A percentile compares a stretch with the other conserved stretches of the same genome.
These are phyloP conservation scores for Nebria brevicollis DNA, from an alignment of 2,888 invertebrate species.

Conservation along the genomic window DNA sequence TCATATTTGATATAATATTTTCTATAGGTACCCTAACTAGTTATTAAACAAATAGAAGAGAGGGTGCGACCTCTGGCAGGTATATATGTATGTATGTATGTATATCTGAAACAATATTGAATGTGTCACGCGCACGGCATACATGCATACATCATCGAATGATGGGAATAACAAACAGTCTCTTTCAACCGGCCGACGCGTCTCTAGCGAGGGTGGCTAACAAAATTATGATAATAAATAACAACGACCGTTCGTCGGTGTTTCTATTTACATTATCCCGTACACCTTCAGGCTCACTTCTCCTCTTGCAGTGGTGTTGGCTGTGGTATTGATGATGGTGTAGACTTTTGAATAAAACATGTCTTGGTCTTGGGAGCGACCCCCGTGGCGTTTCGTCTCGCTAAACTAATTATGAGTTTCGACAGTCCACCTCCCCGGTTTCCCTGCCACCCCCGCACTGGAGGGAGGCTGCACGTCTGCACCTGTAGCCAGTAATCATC, in stretches of 20 bases:
- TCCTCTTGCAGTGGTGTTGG: no score
- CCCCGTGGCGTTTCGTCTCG: constrained; percentile 42
- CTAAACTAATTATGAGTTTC: constrained; percentile 43
- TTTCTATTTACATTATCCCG: constrained; percentile 16
- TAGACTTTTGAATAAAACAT: constrained; percentile 45
- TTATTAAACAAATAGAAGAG: no score
- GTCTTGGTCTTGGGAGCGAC: constrained; percentile 30
- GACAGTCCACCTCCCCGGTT: background rate
- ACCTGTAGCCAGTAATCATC: constrained; percentile 25
- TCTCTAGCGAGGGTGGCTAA: constrained; percentile 13
- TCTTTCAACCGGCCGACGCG: no score
- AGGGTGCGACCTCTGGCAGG: no score
- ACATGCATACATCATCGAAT: no score
- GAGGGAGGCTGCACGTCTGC: constrained; percentile 12
- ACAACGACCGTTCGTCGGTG: constrained; percentile 3
- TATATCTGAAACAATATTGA: no score
- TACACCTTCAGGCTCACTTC: constrained; percentile 6
- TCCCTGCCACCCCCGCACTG: background rate
- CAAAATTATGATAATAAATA: constrained; percentile 18
- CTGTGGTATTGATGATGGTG: constrained; percentile 3
- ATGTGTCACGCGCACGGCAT: no score
- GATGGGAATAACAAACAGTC: no score
- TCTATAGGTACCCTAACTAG: no score
- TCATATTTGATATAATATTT: no score
- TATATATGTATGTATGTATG: no score